A percentile compares a stretch with the other conserved stretches of the same genome.
Evolutionary conservation across 2,888 invertebrate species (phyloP).

Genomic region (Chromoteleia sp.): DNA sequence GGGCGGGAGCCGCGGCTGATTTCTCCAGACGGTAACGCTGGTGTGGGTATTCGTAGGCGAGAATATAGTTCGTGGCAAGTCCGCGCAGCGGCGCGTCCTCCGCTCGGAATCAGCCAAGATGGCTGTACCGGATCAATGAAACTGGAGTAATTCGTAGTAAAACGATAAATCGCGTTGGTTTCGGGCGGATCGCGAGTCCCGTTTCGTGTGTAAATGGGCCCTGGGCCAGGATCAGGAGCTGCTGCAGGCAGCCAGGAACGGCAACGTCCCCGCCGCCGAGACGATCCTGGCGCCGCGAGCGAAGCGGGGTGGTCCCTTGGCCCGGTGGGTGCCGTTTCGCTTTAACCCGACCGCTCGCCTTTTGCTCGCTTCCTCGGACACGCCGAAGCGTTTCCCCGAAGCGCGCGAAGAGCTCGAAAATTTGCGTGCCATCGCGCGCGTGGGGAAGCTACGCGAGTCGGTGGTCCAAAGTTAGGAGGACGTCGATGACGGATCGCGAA

Average conservation of each 20-base stretch:
- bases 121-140: conserved; percentile 92
- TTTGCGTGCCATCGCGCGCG: too few species aligned
- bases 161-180: conserved; percentile 73
- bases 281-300: conserved; percentile 95
- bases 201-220: conserved; percentile 84
- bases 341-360: conserved; percentile 12
- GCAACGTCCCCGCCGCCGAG: conserved; percentile 94
- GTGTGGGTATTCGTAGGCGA: conserved; percentile 17
- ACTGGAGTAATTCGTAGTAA: conserved; percentile 84
- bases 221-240: conserved; percentile 99
- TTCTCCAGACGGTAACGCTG: conserved; percentile 52
- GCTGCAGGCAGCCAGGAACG: conserved; percentile 97
- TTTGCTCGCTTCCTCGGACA: conserved; percentile 11
- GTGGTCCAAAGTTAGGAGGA: too few species aligned
- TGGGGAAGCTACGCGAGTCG: too few species aligned
- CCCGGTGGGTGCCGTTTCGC: conserved; percentile 89
- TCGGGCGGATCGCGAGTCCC: conserved; percentile 73
- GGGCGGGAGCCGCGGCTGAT: conserved; percentile 12
- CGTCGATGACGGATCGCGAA: conserved; percentile 9
- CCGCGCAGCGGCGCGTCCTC: conserved; percentile 86
- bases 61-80: not conserved
- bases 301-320: conserved; percentile 96
- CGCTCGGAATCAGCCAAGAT: conserved; percentile 86
- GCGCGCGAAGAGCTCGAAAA: too few species aligned
- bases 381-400: too few species aligned